These are phyloP conservation scores for Sericinus montela DNA, from an alignment of 2,888 invertebrate species.

Conservation along the genomic window DNA sequence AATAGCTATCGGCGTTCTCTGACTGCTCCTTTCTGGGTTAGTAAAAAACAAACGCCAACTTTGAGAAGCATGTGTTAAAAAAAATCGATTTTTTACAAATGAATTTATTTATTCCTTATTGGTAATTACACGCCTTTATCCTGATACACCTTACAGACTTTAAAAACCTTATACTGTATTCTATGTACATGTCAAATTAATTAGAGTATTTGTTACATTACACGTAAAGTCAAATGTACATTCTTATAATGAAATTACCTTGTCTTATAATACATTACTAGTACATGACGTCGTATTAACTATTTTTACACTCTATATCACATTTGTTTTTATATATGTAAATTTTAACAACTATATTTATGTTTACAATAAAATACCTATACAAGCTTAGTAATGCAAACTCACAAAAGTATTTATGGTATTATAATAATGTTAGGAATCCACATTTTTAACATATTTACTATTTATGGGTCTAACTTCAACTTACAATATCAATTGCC, in stretches of 20 bases:
- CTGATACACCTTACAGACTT: conserved; percentile 72
- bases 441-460: conserved; percentile 2
- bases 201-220: conserved; percentile 56
- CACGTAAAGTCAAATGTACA: conserved; percentile 35
- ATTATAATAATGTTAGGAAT: conserved; percentile 5
- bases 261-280: conserved; percentile 36
- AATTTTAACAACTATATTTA: conserved; percentile 27
- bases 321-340: conserved; percentile 72
- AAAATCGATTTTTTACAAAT: conserved; percentile 56
- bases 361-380: conserved; percentile 13
- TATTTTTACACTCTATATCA: conserved; percentile 78
- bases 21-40: too few species aligned
- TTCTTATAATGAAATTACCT: conserved; percentile 47
- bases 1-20: too few species aligned
- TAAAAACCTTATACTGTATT: conserved; percentile 74
- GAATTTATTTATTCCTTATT: conserved; percentile 69
- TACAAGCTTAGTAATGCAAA: conserved; percentile 10
- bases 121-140: conserved; percentile 55
- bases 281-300: conserved; percentile 59
- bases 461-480: neutral
- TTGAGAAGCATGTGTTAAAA: too few species aligned
- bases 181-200: conserved; percentile 64
- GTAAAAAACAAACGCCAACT: too few species aligned
- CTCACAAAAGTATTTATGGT: conserved; percentile 3
- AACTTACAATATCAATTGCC: neutral